Percentiles rank a stretch among this genome's conserved stretches.
These are phyloP conservation scores for Rhogogaster chlorosoma DNA, from an alignment of 2,888 invertebrate genomes.

Conservation along the genomic window DNA sequence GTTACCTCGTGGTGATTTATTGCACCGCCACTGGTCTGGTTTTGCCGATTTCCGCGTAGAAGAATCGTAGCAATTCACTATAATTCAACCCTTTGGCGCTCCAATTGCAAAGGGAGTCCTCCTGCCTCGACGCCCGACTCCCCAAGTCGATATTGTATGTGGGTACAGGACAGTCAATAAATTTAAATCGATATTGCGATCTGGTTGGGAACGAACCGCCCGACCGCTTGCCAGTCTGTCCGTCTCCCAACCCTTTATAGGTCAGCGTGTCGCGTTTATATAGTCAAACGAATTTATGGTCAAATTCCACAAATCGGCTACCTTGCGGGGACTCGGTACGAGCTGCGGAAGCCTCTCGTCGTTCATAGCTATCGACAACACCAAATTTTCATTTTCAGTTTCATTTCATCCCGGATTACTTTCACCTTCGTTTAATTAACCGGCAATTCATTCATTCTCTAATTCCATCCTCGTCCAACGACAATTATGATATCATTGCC, in stretches of 20 bases:
- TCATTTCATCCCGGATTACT: background rate
- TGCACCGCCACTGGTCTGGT: constrained; percentile 58
- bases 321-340: constrained; percentile 20
- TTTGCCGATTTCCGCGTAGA: constrained; percentile 69
- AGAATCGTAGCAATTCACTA: constrained; percentile 62
- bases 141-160: constrained; percentile 73
- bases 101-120: constrained; percentile 46
- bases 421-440: background rate
- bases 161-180: constrained; percentile 52
- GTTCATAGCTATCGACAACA: background rate
- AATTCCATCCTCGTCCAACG: background rate
- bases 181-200: constrained; percentile 65
- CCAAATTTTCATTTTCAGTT: constrained; percentile 9
- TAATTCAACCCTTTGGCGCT: constrained; percentile 51
- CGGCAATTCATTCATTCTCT: background rate
- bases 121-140: constrained; percentile 85
- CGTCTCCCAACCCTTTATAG: constrained; percentile 65
- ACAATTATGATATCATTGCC: background rate
- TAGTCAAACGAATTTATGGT: constrained; percentile 44
- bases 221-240: constrained; percentile 33
- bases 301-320: constrained; percentile 44
- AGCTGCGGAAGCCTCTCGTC: background rate
- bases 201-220: constrained; percentile 25
- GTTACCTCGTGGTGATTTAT: constrained; percentile 61
- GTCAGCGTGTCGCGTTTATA: constrained; percentile 65